These are phyloP conservation scores for Dasypogon diadema DNA, from an alignment of 2,888 invertebrate species.

Conservation along the genomic window DNA sequence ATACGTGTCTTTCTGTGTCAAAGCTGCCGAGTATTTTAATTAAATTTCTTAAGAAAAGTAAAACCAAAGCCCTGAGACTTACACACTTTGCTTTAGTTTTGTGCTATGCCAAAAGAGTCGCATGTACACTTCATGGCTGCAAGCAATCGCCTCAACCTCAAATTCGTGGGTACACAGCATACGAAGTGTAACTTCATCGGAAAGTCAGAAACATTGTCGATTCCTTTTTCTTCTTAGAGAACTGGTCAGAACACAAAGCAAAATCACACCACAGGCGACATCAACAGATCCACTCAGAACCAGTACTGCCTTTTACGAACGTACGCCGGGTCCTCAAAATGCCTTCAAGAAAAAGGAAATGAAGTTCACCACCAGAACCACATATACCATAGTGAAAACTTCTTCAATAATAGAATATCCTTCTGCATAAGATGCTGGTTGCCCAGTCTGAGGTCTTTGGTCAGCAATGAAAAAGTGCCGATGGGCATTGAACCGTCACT, in stretches of 20 bases:
- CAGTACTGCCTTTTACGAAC: conserved; percentile 7
- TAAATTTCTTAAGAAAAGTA: conserved; percentile 39
- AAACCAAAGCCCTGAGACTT: not conserved
- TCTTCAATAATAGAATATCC: conserved; percentile 51
- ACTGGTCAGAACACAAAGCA: conserved; percentile 43
- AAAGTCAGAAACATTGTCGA: conserved; percentile 49
- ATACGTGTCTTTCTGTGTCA: too few relatives aligned
- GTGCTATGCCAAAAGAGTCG: conserved; percentile 21
- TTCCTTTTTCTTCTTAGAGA: conserved; percentile 47
- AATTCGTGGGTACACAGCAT: conserved; percentile 18
- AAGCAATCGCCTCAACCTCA: not conserved
- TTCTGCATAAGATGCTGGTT: conserved; percentile 50
- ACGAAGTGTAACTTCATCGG: conserved; percentile 48
- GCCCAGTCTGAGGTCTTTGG: conserved; percentile 36
- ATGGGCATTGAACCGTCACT: conserved; percentile 45
- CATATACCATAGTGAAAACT: conserved; percentile 42
- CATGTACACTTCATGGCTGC: conserved; percentile 5
- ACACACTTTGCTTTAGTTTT: not conserved
- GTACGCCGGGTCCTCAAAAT: conserved; percentile 12
- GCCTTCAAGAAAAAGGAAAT: conserved; percentile 50
- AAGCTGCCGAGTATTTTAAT: conserved; percentile 23
- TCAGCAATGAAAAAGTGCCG: conserved; percentile 43
- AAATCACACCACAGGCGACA: conserved; percentile 51
- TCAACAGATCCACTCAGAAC: conserved; percentile 46
- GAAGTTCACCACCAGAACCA: conserved; percentile 49